Base-by-base conservation (phyloP, 1,140 invertebrate genomes). In the Drosophila nebulosa region DNA sequence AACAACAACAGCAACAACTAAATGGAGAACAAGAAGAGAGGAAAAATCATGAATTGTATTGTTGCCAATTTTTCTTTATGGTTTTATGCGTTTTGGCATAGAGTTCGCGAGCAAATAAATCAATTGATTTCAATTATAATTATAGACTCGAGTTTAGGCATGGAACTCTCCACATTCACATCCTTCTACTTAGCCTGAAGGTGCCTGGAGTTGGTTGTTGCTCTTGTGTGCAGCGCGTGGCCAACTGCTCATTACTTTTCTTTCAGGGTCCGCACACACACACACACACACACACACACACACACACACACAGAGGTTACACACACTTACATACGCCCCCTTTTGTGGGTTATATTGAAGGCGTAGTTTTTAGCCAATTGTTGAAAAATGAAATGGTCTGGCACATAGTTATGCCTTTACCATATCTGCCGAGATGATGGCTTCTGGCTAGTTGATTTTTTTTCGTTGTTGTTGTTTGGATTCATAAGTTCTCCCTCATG, bases 51-150 rank as follows among this genome's bases (percentile, higher is more conserved):
- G 78, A 72, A 79, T 73, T 79, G 84, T 79, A 83, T 79, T 88
- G 83, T 88, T 88, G 81, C 83, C 81, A 88, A 46, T 88, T 83
- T 88, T 88, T 89, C 83, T 88, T 88, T 89, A 89, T 84, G 83
- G 84, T 65, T 88, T 88, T 89, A 88, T 88, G 84, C 84, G 83
- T 88, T 86, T 88, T 83, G 83, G 78, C 83, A 88, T 78, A 86
- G 80, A 85, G 73, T 61, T 70, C 62, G 52, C 74, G 71, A 68
- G 84, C 79, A 88, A 88, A 88, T 88, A 88, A 88, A 88, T 88
- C 83, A 88, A 88, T 88, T 88, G 72, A 88, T 88, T 88, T 88
- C 83, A 88, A 88, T 88, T 88, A 89, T 88, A 88, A 88, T 88
- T 88, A 88, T 83, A 88, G 83, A 64, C 70, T 66, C 61, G 74